A percentile compares a stretch with the other conserved stretches of the same genome.
Conservation (phyloP, 2,888 invertebrate genomes). For the Lydus trimaculatus region DNA sequence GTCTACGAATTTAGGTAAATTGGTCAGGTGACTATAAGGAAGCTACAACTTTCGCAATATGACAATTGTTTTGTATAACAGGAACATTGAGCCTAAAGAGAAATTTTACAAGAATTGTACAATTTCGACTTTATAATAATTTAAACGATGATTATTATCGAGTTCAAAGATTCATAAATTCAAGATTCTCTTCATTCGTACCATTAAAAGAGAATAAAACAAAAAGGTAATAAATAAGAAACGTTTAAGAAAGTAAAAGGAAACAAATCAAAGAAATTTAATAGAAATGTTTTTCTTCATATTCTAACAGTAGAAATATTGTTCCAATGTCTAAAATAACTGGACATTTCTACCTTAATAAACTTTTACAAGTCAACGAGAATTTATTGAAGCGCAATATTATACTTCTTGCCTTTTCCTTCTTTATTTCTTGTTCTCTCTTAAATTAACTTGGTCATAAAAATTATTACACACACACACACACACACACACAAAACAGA, state of each 20-base stretch:
- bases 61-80: too few relatives aligned
- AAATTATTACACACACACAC: background rate
- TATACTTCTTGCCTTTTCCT: background rate
- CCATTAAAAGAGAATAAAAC: background rate
- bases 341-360: conserved; percentile 7
- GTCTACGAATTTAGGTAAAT: too few relatives aligned
- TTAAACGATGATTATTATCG: too few relatives aligned
- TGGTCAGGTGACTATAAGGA: too few relatives aligned
- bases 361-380: conserved; percentile 5
- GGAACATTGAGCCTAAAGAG: too few relatives aligned
- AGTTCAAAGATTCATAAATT: too few relatives aligned
- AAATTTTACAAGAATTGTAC: too few relatives aligned
- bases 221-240: background rate
- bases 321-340: background rate
- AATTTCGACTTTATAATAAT: too few relatives aligned
- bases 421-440: too few relatives aligned
- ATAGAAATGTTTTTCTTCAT: background rate
- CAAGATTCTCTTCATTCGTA: too few relatives aligned
- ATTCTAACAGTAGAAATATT: background rate
- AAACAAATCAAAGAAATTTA: background rate
- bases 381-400: conserved; percentile 8
- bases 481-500: background rate
- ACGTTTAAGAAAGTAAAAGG: background rate
- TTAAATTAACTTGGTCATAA: background rate
- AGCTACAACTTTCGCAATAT: too few relatives aligned